A percentile compares a stretch with the other conserved stretches of the same genome.
Conservation (phyloP, 1,140 invertebrate species). For the Nautilus pompilius region DNA sequence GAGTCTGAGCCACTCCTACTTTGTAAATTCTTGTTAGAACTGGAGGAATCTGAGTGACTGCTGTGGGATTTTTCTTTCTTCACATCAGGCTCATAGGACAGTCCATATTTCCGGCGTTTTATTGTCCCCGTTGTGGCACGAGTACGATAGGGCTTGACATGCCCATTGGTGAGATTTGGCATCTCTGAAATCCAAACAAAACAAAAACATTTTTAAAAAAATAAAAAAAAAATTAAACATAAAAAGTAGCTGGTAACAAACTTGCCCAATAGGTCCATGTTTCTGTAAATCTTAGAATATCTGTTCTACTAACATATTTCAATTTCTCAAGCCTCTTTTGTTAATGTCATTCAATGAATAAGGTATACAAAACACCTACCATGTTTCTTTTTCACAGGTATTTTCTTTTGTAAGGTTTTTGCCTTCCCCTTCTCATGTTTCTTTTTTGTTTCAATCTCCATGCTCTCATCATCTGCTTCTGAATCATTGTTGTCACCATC, state of each 20-base stretch:
- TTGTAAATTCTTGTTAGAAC: neutral
- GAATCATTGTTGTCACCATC: slow-evolving; percentile 52
- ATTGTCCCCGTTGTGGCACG: slow-evolving; percentile 27
- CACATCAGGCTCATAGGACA: slow-evolving; percentile 27
- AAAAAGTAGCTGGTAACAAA: no score
- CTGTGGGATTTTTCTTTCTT: slow-evolving; percentile 14
- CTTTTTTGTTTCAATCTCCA: neutral
- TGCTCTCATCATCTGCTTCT: slow-evolving; percentile 35
- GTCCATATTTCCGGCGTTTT: slow-evolving; percentile 21
- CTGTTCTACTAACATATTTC: neutral
- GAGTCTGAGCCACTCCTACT: neutral
- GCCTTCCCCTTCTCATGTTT: slow-evolving; percentile 4
- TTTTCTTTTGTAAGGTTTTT: slow-evolving; percentile 4
- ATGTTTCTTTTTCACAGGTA: slow-evolving; percentile 12
- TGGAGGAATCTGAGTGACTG: neutral
- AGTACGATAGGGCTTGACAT: slow-evolving; percentile 22
- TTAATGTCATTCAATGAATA: slow-evolving; percentile 12
- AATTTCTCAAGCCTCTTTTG: slow-evolving; percentile 8
- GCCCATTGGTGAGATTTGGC: slow-evolving; percentile 19
- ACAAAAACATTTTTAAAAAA: no score
- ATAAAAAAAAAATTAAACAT: no score
- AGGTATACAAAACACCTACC: no score
- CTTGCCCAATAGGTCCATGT: no score
- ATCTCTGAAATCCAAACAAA: slow-evolving; percentile 14
- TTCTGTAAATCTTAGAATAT: no score